Base-by-base conservation (phyloP, 2,113 vertebrate species). In the Paradoxurus hermaphroditus region DNA sequence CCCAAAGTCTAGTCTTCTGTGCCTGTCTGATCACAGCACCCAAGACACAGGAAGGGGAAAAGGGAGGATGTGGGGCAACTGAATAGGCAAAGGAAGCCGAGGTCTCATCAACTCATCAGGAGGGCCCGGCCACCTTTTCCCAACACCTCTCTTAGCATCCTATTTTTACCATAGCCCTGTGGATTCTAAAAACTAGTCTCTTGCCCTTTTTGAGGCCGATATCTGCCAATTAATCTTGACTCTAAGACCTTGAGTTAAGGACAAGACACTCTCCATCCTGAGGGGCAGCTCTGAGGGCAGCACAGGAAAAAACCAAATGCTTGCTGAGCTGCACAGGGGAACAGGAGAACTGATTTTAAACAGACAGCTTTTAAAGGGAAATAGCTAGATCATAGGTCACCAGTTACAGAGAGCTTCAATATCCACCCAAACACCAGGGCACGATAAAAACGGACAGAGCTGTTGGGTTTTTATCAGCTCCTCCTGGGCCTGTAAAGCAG, bases 311-410 rank as follows among this genome's bases (percentile, higher is more conserved):
- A 56, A 29, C 59, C 67, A 89, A 91, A 75, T 1, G 31, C 18
- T 73, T 9, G 1, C 90, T 44, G 46, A 34, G 13, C 67, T 68
- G 49, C 31, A 51, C 39, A 68, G 51, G 27, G 36, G 39, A 75
- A 53, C 9, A 82, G 46, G 21, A 87, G 41, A 84, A 86, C 51
- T 83, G 44, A 63, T 68, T 84, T 94, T 84, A 94, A 93, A 36
- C 12, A 93, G 67, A 75, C 11, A 73, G 63, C 16, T 90, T 94
- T 83, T 84, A 90, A 91, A 82, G 68, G 34, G 41, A 95, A 95
- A 73, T 31, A 81, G 51, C 7, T 0, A 68, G 87, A 56, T 41
- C 41, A 75, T 0, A 92, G 63, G 59, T 62, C 39, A 82, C 5
- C 73, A 62, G 73, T 92, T 59, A 70, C 44, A 63, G 39, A 91